These are phyloP conservation scores for Salvelinus fontinalis DNA, from an alignment of 2,113 vertebrate species.

Conservation along the genomic window DNA sequence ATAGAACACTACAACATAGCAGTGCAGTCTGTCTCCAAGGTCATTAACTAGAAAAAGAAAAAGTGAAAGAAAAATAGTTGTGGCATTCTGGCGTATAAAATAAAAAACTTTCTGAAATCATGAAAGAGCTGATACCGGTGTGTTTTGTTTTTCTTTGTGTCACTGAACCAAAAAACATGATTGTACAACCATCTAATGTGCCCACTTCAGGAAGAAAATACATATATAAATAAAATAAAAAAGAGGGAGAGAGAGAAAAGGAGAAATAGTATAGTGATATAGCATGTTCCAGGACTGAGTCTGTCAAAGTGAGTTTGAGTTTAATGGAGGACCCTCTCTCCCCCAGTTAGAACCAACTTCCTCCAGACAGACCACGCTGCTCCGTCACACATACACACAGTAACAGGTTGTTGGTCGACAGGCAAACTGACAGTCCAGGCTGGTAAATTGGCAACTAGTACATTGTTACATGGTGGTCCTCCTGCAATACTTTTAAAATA, in stretches of 20 bases:
- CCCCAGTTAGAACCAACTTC: neutral
- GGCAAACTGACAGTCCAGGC: conserved; percentile 72
- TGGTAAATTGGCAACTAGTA: conserved; percentile 86
- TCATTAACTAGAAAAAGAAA: conserved; percentile 35
- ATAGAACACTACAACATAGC: conserved; percentile 70
- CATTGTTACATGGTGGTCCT: conserved; percentile 77
- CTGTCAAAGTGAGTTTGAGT: conserved; percentile 60
- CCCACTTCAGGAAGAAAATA: neutral
- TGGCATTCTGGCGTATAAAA: neutral
- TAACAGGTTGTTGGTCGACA: conserved; percentile 73
- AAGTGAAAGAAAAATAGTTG: neutral
- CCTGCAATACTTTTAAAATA: conserved; percentile 83
- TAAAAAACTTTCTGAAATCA: conserved; percentile 65
- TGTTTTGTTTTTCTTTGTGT: conserved; percentile 24
- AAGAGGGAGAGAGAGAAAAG: conserved; percentile 32
- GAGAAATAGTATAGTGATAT: conserved; percentile 54
- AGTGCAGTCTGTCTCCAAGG: conserved; percentile 72
- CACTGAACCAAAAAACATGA: conserved; percentile 80
- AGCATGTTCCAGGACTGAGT: conserved; percentile 71
- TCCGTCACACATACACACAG: conserved; percentile 70
- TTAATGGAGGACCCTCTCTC: conserved; percentile 53
- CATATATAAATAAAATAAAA: too few species aligned
- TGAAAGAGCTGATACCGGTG: conserved; percentile 59
- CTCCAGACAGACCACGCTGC: conserved; percentile 5
- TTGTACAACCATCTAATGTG: conserved; percentile 87